phyloP scores from a whole-genome alignment of 2,113 vertebrate species.

The Pimephales promelas region DNA sequence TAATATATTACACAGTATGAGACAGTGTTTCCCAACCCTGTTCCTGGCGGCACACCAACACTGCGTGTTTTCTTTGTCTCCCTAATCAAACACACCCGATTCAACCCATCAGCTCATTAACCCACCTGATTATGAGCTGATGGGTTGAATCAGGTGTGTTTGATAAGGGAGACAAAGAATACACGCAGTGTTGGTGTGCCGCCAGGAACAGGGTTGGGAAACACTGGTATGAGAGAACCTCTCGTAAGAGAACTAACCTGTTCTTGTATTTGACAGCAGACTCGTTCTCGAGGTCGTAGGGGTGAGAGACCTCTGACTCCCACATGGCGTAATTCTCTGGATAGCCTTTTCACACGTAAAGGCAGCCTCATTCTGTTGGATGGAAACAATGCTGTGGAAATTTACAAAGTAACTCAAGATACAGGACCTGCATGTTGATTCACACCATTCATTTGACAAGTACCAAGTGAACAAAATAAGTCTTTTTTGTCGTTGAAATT shows the following conservation, averaged over 20 bases:
- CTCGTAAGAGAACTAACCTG: background rate
- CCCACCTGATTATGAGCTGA: too few species aligned
- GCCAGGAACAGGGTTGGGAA: too few species aligned
- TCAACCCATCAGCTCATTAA: too few species aligned
- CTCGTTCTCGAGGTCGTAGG: conserved; percentile 54
- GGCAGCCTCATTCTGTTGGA: conserved; percentile 69
- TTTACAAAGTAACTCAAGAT: conserved; percentile 67
- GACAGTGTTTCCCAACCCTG: too few species aligned
- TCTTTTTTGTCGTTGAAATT: background rate
- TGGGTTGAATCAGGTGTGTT: too few species aligned
- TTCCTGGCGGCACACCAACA: too few species aligned
- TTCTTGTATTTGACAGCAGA: conserved; percentile 49
- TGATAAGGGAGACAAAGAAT: too few species aligned
- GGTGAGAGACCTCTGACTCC: conserved; percentile 28
- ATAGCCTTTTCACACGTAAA: conserved; percentile 67
- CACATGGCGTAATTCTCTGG: conserved; percentile 37
- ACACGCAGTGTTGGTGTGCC: too few species aligned
- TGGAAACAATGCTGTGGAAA: conserved; percentile 67
- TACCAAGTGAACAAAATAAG: background rate
- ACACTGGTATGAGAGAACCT: too few species aligned
- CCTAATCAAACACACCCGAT: too few species aligned
- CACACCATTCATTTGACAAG: background rate
- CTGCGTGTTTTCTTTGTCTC: too few species aligned
- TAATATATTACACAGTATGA: too few species aligned
- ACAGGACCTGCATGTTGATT: background rate